phyloP scores from a whole-genome alignment of 2,888 invertebrate genomes.

The Deroplatys truncata region DNA sequence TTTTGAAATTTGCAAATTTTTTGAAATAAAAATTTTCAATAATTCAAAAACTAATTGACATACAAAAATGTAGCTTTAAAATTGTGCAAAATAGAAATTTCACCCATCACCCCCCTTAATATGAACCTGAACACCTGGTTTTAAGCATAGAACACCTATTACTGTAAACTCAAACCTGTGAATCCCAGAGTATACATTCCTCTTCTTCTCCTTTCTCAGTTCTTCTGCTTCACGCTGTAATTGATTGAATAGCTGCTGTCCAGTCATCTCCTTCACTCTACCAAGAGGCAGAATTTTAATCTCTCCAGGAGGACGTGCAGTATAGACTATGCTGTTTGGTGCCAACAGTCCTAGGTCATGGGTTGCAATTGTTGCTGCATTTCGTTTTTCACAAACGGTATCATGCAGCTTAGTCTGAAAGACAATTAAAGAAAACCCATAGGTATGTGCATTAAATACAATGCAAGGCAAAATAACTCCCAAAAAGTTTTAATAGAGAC shows the following conservation, averaged over 20 bases:
- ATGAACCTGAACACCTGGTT: too few species aligned
- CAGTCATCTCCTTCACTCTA: constrained; percentile 56
- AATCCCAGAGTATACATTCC: constrained; percentile 75
- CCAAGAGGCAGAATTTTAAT: constrained; percentile 65
- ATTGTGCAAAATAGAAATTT: too few species aligned
- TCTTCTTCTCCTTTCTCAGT: constrained; percentile 76
- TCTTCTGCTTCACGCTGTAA: constrained; percentile 73
- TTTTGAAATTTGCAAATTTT: too few species aligned
- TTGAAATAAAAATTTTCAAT: too few species aligned
- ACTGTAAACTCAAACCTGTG: constrained; percentile 54
- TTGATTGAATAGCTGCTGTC: constrained; percentile 62
- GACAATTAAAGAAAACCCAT: not conserved
- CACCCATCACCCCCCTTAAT: too few species aligned
- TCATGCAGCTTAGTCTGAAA: constrained; percentile 69
- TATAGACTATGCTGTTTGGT: constrained; percentile 59
- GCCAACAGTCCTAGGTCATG: constrained; percentile 57
- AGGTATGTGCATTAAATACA: not conserved
- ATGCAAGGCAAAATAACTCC: not conserved
- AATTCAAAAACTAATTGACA: too few species aligned
- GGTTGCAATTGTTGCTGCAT: constrained; percentile 75
- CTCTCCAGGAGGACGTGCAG: constrained; percentile 60
- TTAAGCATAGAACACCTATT: too few species aligned
- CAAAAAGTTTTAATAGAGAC: too few species aligned
- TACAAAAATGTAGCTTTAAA: too few species aligned
- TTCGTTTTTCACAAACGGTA: constrained; percentile 71